These are phyloP conservation scores for Notoglanidium macrostoma DNA, from an alignment of 2,797 vertebrate species.

Conservation along the genomic window DNA sequence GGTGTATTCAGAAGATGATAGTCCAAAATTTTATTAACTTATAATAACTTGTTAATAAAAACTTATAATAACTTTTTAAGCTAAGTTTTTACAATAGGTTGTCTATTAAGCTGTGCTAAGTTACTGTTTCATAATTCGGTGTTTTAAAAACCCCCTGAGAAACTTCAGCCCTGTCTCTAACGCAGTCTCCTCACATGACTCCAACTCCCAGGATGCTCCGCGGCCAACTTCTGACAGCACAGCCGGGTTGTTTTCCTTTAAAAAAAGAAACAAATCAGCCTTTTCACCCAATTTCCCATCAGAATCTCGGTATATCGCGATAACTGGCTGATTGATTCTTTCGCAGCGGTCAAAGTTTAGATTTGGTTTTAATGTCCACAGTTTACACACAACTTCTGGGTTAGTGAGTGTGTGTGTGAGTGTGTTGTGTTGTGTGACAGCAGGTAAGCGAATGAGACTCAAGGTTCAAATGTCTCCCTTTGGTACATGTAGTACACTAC, in stretches of 20 bases:
- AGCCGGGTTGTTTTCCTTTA: background rate
- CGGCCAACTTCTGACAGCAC: slow-evolving; percentile 33
- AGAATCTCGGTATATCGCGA: background rate
- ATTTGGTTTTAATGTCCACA: background rate
- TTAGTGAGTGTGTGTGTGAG: too few relatives aligned
- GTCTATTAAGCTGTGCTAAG: background rate
- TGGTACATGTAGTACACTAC: background rate
- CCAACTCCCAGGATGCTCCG: slow-evolving; percentile 50
- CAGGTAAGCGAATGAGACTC: background rate
- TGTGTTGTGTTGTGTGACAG: background rate
- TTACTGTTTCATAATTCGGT: too few relatives aligned
- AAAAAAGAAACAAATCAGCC: too few relatives aligned
- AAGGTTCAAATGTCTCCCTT: background rate
- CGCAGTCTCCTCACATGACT: slow-evolving; percentile 37
- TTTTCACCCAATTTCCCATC: background rate
- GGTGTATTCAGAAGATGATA: background rate
- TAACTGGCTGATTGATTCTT: background rate
- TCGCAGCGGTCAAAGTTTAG: background rate
- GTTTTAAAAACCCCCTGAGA: background rate
- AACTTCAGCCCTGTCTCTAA: background rate
- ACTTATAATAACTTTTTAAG: background rate
- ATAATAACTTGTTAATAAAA: background rate
- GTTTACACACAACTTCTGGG: background rate
- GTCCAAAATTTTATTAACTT: background rate
- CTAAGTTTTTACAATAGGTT: background rate